Base-by-base conservation (phyloP, 1,140 invertebrate genomes). In the Hylaeus anthracinus region DNA sequence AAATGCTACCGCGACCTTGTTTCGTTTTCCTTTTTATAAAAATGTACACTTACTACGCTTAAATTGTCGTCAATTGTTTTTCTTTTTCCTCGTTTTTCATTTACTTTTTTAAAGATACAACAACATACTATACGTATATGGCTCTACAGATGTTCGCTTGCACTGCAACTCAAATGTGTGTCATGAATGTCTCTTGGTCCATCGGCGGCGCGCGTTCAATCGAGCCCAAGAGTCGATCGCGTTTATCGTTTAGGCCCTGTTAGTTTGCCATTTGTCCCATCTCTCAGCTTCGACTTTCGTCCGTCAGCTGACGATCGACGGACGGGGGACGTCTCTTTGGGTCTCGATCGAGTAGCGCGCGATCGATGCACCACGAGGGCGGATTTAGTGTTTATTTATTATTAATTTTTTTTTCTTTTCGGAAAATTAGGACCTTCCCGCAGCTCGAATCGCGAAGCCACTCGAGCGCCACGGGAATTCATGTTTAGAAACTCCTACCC, bases 141-240 rank as follows among this genome's bases (percentile, higher is more conserved):
- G 92, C 92, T 93, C 92, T 93, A 93, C 92, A 93, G 92, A 93
- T 93, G 92, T 93, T 91, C 92, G 93, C 93, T 93, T 93, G 93
- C 93, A 93, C 93, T 93, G 93, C 91, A 93, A 93, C 92, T 93
- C 92, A 93, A 93, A 92, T 88, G 88, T 91, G 91, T 93, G 92
- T 93, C 92, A 90, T 92, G 88, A 88, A 82, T 85, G 81, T 83
- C 71, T 67, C 81, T 26, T 41, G 69, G 77, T 84, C 82, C 86
- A 84, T 72, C 79, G 70, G 58, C 67, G 80, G 73, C 69, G 69
- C 63, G 70, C 84, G 70, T 74, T 84, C 81, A 77, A 64, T 69
- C 81, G 78, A 80, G 26, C 26, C 12, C 66, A 70, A n/a, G 66
- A 77, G 60, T 56, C 60, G 70, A n/a, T 45, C 26, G 55, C 51